Evolutionary conservation across 2,797 vertebrate genomes (phyloP), one percentile per base, ranked within the genome.

Genomic region (Xiphophorus birchmanni): DNA sequence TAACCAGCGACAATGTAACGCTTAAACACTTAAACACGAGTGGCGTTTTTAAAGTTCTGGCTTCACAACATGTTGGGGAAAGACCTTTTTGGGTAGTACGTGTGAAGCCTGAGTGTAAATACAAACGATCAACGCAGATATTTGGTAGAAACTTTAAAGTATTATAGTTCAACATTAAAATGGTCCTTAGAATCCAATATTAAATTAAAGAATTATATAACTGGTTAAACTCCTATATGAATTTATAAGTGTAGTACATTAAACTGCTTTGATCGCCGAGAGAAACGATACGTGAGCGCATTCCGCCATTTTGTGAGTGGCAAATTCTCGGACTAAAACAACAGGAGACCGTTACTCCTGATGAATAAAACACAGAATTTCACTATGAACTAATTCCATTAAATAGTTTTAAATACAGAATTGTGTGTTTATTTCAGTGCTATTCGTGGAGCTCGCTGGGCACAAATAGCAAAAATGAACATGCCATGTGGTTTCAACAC

Each of bases 41-140:
- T 29, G 13, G 58, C 47, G 54, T 81, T 10, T 56, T 63, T 12
- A 65, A 58, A 71, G 44, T 40, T 69, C 35, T n/a, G 9, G 69
- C 45, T 78, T 56, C 74, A 45, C 13, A 42, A 48, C 17, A 32
- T 67, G 18, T 29, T 0, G 0, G 12, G 35, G 84, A 93, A 79
- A 91, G 82, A 90, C 93, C 73, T 72, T 29, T 82, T 73, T 74
- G 8, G 92, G 91, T 84, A 5, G 60, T 83, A 5, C 18, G 21
- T 3, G 0, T 12, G 75, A 7, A 42, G 94, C 94, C 94, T 93
- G 88, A 87, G 0, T 65, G 47, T 29, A 93, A 93, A 88, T 80
- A 0, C 11, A 50, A 35, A 13, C 2, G 4, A 9, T 17, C 1
- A 4, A 0, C 48, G 6, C 50, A n/a, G 45, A 5, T 5, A 29